These are phyloP conservation scores for Zaprionus ghesquierei DNA, from an alignment of 1,140 invertebrate genomes.

Conservation along the genomic window DNA sequence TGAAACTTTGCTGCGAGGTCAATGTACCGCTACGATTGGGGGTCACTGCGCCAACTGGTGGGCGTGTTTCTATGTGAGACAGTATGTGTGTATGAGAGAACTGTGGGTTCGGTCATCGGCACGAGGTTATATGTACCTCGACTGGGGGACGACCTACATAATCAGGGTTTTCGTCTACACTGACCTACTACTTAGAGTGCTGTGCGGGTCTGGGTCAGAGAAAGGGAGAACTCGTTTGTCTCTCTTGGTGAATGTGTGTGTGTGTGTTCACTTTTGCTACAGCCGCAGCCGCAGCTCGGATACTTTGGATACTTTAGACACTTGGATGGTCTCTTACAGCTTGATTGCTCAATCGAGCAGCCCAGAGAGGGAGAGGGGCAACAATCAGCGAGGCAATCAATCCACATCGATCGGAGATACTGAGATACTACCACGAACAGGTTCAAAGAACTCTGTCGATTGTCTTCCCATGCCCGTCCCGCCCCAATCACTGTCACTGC, in stretches of 20 bases:
- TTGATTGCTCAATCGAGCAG: conserved; percentile 45
- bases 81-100: background rate
- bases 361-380: background rate
- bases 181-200: conserved; percentile 55
- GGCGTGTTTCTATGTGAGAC: background rate
- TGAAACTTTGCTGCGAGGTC: conserved; percentile 4
- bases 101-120: conserved; percentile 26
- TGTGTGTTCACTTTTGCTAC: conserved; percentile 58
- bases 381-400: conserved; percentile 29
- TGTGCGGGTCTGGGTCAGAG: conserved; percentile 70
- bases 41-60: conserved; percentile 39
- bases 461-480: too few relatives aligned
- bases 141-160: conserved; percentile 33
- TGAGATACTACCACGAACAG: conserved; percentile 9
- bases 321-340: conserved; percentile 19
- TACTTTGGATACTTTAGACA: background rate
- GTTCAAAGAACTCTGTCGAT: conserved; percentile 54
- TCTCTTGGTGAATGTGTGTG: background rate
- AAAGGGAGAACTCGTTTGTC: conserved; percentile 64
- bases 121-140: background rate
- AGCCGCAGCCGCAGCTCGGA: too few relatives aligned
- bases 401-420: conserved; percentile 21
- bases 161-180: conserved; percentile 34
- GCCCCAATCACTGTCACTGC: conserved; percentile 31
- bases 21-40: conserved; percentile 34